phyloP scores from a whole-genome alignment of 92 coral and sea anemone genomes.

The Parazoanthus swiftii region DNA sequence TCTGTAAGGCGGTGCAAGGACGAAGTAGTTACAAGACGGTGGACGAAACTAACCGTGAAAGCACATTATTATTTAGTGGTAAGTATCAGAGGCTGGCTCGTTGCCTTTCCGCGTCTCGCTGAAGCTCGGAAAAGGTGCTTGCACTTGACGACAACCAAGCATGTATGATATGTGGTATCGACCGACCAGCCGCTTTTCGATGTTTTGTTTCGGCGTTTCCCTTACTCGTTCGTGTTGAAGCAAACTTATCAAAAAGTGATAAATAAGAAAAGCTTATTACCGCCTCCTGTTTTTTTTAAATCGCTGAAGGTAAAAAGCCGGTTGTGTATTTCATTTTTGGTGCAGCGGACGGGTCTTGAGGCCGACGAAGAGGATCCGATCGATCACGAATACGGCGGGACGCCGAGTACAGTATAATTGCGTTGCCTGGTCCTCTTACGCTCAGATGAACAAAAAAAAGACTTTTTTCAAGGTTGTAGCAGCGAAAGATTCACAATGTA shows the following conservation, averaged over 20 bases:
- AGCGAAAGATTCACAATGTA: background rate
- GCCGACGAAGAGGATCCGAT: constrained; percentile 4
- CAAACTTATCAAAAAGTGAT: too few species aligned
- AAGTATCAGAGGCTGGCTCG: constrained; percentile 9
- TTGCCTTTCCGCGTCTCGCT: constrained; percentile 26
- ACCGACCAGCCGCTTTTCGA: constrained; percentile 14
- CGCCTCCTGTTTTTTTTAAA: background rate
- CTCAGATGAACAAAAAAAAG: too few species aligned
- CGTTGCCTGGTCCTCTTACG: background rate
- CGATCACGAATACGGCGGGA: background rate
- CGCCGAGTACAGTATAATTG: background rate
- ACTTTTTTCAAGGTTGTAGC: too few species aligned
- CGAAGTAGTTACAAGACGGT: background rate
- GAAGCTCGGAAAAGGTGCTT: constrained; percentile 17
- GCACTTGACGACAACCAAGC: background rate
- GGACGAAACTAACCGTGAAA: background rate
- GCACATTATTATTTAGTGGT: background rate
- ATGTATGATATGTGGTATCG: background rate
- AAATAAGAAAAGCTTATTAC: constrained; percentile 10
- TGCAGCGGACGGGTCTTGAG: background rate
- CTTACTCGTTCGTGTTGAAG: background rate
- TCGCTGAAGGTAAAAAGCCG: background rate
- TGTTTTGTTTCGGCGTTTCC: background rate
- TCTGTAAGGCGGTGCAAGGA: background rate
- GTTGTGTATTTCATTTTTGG: background rate